A percentile compares a stretch with the other conserved stretches of the same genome.
Conservation (phyloP, 2,888 invertebrate species). For the Netelia fuscicornis region DNA sequence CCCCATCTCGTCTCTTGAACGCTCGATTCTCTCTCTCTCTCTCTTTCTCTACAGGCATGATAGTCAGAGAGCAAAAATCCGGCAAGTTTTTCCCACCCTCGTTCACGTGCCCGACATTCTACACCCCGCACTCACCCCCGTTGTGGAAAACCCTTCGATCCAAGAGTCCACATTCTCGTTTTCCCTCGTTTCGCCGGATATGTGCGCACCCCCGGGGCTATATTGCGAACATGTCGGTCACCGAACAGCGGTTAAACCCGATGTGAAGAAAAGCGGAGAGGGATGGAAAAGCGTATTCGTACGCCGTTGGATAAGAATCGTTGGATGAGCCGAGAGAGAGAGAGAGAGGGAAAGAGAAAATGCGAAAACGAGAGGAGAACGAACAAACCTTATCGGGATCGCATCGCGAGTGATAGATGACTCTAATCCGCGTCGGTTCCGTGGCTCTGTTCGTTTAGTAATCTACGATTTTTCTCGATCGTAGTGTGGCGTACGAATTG, state of each 20-base stretch:
- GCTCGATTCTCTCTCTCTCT: neutral
- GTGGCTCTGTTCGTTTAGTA: slow-evolving; percentile 42
- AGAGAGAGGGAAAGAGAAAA: slow-evolving; percentile 51
- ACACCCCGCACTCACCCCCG: slow-evolving; percentile 9
- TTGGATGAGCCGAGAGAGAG: slow-evolving; percentile 53
- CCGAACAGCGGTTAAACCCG: slow-evolving; percentile 42
- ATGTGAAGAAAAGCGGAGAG: slow-evolving; percentile 9
- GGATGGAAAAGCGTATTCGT: slow-evolving; percentile 15
- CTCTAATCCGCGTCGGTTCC: slow-evolving; percentile 75
- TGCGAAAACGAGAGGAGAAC: slow-evolving; percentile 72
- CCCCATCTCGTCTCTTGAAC: neutral
- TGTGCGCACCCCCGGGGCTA: slow-evolving; percentile 22
- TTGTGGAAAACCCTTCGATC: slow-evolving; percentile 10
- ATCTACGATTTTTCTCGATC: slow-evolving; percentile 28
- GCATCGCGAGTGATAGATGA: slow-evolving; percentile 81
- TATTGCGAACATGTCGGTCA: slow-evolving; percentile 46
- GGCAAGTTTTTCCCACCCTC: neutral
- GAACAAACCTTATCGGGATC: slow-evolving; percentile 77
- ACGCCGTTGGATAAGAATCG: slow-evolving; percentile 77
- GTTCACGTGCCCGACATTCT: neutral
- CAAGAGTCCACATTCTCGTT: slow-evolving; percentile 15
- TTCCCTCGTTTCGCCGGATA: slow-evolving; percentile 20
- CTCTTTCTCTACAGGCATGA: neutral
- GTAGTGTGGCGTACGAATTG: neutral
- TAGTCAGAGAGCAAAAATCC: neutral